Percentiles rank a stretch among this genome's conserved stretches.
phyloP scores from a whole-genome alignment of 2,113 vertebrate species.

The Neolamprologus tretocephalus region DNA sequence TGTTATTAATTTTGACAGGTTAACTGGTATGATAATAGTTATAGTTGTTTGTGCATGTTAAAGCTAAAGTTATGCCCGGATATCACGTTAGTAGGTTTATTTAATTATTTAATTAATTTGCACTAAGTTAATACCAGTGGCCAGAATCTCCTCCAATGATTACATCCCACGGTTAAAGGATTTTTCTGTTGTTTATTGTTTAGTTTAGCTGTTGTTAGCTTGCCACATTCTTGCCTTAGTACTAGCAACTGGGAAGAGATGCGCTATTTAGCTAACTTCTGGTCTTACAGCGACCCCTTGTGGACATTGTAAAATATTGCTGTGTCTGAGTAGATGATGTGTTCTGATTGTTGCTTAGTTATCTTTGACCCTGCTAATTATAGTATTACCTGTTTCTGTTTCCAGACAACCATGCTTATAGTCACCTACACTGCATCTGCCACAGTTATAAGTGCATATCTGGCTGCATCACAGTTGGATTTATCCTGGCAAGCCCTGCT shows the following conservation, averaged over 20 bases:
- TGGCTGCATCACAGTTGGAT: neutral
- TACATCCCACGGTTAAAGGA: accelerated
- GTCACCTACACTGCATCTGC: neutral
- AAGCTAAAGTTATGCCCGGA: neutral
- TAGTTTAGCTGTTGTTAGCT: neutral
- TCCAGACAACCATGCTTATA: neutral
- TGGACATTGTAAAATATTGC: neutral
- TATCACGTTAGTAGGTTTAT: neutral
- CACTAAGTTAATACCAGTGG: neutral
- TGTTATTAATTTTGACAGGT: accelerated
- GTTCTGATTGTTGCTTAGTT: neutral
- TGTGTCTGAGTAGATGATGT: neutral
- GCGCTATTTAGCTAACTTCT: accelerated
- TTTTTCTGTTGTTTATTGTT: neutral
- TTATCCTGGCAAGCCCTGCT: neutral
- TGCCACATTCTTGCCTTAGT: accelerated
- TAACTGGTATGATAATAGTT: neutral
- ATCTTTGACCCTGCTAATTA: neutral
- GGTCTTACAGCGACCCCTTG: accelerated
- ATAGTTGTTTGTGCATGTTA: neutral
- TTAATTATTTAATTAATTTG: neutral
- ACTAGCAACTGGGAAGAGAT: accelerated
- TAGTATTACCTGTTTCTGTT: neutral
- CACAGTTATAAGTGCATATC: accelerated
- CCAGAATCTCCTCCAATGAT: accelerated